A percentile compares a stretch with the other conserved stretches of the same genome.
Conservation (phyloP, 2,113 vertebrate genomes). For the Salvelinus alpinus region DNA sequence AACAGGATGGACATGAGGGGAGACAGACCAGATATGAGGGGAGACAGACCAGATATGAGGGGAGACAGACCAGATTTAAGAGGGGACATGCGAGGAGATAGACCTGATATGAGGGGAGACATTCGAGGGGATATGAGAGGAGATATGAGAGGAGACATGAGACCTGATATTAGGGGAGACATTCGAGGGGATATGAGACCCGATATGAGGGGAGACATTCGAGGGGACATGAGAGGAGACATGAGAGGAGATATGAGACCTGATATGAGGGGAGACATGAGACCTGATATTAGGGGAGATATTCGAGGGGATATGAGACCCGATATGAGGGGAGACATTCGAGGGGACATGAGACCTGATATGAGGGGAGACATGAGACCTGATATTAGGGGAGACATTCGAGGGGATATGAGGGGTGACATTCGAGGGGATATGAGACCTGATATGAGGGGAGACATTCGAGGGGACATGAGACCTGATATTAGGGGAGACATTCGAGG, state of each 20-base stretch:
- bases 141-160: not conserved
- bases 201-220: not conserved
- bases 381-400: constrained; percentile 25
- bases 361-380: constrained; percentile 33
- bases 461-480: not conserved
- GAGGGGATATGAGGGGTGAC: constrained; percentile 21
- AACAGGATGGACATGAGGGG: constrained; percentile 1
- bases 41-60: not conserved
- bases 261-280: too few relatives aligned
- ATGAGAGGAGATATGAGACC: constrained; percentile 34
- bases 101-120: not conserved
- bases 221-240: constrained; percentile 6
- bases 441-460: not conserved
- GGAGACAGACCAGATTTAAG: not conserved
- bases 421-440: not conserved
- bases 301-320: not conserved
- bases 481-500: not conserved
- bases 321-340: not conserved
- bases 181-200: not conserved
- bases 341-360: constrained; percentile 8
- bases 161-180: not conserved
- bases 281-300: not conserved
- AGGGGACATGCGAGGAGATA: constrained; percentile 22
- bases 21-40: constrained; percentile 12
- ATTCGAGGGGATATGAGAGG: not conserved